Conservation (phyloP, 2,888 invertebrate genomes). For the Drosophila sordidula region DNA sequence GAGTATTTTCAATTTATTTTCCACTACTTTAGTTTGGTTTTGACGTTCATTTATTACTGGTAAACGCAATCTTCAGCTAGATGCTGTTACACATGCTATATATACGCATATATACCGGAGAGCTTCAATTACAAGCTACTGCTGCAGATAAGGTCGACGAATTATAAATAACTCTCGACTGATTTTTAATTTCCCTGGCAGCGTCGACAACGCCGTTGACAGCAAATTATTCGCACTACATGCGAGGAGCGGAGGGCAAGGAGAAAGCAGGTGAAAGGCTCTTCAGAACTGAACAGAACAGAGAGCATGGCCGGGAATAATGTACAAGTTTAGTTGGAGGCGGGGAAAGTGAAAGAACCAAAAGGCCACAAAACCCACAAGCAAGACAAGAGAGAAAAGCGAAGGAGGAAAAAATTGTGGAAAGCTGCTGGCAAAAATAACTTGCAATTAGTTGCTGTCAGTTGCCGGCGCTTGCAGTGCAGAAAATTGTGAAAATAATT, state of each 20-base stretch:
- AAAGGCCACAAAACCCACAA: conserved; percentile 28
- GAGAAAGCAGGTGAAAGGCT: conserved; percentile 22
- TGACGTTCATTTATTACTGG: too few species aligned
- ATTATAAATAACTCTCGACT: conserved; percentile 47
- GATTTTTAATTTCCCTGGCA: conserved; percentile 57
- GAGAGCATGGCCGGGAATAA: conserved; percentile 36
- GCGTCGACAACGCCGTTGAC: conserved; percentile 57
- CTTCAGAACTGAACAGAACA: conserved; percentile 15
- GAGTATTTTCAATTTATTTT: too few species aligned
- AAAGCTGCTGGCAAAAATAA: conserved; percentile 45
- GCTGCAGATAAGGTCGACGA: conserved; percentile 6
- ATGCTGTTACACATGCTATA: too few species aligned
- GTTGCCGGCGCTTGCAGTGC: conserved; percentile 19
- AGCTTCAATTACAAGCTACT: conserved; percentile 19
- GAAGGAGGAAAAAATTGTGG: not conserved
- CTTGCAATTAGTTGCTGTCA: conserved; percentile 75
- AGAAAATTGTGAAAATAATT: conserved; percentile 51
- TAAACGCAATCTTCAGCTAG: too few species aligned
- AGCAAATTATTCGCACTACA: conserved; percentile 61
- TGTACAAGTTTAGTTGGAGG: conserved; percentile 36
- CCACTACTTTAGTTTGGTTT: too few species aligned
- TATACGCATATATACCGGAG: not conserved
- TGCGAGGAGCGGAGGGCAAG: not conserved
- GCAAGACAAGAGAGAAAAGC: not conserved
- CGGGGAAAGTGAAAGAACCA: conserved; percentile 22